Conservation (phyloP, 1,140 invertebrate species). For the Orius insidiosus region DNA sequence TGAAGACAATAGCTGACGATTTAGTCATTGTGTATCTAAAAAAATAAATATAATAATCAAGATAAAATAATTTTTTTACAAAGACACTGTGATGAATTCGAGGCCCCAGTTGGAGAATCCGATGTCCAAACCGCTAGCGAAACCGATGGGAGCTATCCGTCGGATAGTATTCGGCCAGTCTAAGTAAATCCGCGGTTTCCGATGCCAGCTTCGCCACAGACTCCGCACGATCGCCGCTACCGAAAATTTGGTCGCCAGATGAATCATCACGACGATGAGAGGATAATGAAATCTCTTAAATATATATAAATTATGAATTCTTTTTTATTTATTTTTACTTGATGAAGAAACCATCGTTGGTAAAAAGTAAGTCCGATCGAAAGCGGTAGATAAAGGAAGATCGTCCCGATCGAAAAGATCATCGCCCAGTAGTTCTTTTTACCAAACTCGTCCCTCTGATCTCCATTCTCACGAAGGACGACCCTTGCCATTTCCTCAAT, state of each 20-base stretch:
- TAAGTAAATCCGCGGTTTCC: constrained; percentile 41
- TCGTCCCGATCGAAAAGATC: constrained; percentile 30
- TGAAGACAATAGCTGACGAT: constrained; percentile 87
- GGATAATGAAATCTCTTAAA: constrained; percentile 67
- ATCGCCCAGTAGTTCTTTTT: constrained; percentile 12
- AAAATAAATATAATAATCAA: constrained; percentile 19
- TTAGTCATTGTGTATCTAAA: constrained; percentile 93
- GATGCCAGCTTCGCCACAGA: constrained; percentile 39
- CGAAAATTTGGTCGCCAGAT: constrained; percentile 68
- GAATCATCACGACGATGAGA: constrained; percentile 63
- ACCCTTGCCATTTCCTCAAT: constrained; percentile 13
- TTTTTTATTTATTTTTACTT: constrained; percentile 37
- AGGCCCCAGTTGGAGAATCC: constrained; percentile 95
- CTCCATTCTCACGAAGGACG: constrained; percentile 11
- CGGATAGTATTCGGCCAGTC: constrained; percentile 45
- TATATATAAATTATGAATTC: constrained; percentile 5
- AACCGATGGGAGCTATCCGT: constrained; percentile 55
- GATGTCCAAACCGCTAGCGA: constrained; percentile 88
- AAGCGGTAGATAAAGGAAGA: constrained; percentile 69
- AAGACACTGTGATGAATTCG: constrained; percentile 77
- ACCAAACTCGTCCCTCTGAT: background rate
- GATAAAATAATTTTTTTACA: constrained; percentile 40
- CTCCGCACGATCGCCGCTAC: constrained; percentile 47
- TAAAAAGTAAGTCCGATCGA: constrained; percentile 95
- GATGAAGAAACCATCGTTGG: constrained; percentile 79